These are phyloP conservation scores for Chloroceryle aenea DNA, from an alignment of 2,113 vertebrate genomes.

Conservation along the genomic window DNA sequence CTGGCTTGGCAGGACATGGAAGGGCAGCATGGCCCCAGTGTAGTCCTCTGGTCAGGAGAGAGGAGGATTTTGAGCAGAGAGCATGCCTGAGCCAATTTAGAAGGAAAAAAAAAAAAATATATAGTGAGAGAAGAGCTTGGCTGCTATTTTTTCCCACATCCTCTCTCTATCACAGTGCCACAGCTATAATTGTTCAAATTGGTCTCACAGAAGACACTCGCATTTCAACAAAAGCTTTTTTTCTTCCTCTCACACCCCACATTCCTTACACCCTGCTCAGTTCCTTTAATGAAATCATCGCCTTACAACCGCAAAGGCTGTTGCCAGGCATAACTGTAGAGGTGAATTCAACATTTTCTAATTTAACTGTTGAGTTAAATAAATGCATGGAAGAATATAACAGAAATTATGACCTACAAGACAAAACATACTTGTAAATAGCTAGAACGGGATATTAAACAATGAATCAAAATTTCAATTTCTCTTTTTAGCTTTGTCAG, in stretches of 20 bases:
- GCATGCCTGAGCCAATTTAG: neutral
- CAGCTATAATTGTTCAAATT: neutral
- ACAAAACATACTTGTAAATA: neutral
- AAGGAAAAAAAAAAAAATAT: neutral
- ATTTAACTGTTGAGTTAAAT: neutral
- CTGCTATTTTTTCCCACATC: neutral
- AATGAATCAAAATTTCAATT: neutral
- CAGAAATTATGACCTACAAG: neutral
- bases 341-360: neutral
- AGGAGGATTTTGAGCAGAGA: neutral
- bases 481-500: neutral
- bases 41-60: neutral
- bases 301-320: neutral
- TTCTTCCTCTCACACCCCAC: neutral
- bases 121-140: neutral
- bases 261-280: neutral
- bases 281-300: neutral
- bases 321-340: neutral
- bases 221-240: neutral
- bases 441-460: neutral
- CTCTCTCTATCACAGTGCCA: neutral
- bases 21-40: fast-evolving
- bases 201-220: neutral
- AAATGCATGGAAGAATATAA: neutral
- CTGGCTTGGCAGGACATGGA: neutral